These are phyloP conservation scores for Lochmaea capreae DNA, from an alignment of 2,888 invertebrate species.

Conservation along the genomic window DNA sequence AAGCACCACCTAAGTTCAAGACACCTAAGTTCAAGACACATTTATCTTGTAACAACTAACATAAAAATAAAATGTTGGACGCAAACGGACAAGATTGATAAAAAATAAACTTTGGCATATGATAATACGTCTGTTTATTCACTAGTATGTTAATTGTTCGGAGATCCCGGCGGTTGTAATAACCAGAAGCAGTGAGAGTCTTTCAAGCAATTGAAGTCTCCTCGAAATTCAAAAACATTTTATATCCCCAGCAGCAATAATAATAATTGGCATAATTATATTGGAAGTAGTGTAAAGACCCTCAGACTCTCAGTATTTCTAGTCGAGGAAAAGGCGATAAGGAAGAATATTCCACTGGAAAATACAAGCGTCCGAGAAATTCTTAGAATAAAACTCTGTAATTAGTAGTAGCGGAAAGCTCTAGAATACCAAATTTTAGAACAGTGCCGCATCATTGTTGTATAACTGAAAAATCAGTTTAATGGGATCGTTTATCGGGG, in stretches of 20 bases:
- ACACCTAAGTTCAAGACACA: no score
- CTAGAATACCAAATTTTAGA: slow-evolving; percentile 53
- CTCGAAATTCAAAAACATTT: slow-evolving; percentile 13
- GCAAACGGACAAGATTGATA: background rate
- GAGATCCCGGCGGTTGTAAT: background rate
- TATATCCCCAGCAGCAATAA: slow-evolving; percentile 17
- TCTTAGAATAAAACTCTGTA: slow-evolving; percentile 58
- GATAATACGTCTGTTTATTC: no score
- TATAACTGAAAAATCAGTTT: no score
- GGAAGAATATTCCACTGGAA: slow-evolving; percentile 10
- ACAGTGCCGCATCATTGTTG: slow-evolving; percentile 36
- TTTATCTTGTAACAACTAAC: no score
- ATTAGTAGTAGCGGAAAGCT: slow-evolving; percentile 60
- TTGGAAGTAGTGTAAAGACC: slow-evolving; percentile 13
- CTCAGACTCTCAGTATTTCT: slow-evolving; percentile 8
- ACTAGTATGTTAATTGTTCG: no score
- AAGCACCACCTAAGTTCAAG: background rate
- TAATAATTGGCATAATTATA: slow-evolving; percentile 20
- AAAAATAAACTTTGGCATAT: no score
- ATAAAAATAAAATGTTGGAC: no score
- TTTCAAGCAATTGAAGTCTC: slow-evolving; percentile 10
- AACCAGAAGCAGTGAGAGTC: background rate
- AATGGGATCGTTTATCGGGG: no score
- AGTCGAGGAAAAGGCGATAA: slow-evolving; percentile 7
- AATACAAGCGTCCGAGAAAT: slow-evolving; percentile 37